Percentiles rank a stretch among this genome's conserved stretches.
Evolutionary conservation across 1,140 invertebrate species (phyloP).

Genomic region (Drosophila bocki): DNA sequence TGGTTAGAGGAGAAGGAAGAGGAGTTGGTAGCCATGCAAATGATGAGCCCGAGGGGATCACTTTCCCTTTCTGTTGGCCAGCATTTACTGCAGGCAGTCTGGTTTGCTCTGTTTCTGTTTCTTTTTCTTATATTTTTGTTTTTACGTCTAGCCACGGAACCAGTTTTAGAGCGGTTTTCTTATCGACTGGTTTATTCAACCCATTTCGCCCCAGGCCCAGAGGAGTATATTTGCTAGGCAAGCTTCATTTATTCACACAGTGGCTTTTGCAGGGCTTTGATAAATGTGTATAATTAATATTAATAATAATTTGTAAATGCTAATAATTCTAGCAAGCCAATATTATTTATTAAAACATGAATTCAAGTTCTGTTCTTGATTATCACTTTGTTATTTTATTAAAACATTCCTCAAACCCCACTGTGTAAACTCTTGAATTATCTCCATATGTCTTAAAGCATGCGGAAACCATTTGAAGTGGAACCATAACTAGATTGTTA

Average conservation of each 20-base stretch:
- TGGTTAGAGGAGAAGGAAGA: neutral
- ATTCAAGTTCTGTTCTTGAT: neutral
- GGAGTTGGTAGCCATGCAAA: constrained; percentile 40
- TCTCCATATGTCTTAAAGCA: constrained; percentile 5
- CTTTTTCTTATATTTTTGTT: constrained; percentile 8
- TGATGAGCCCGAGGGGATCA: constrained; percentile 21
- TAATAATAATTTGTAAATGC: neutral
- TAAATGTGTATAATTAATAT: neutral
- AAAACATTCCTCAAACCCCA: neutral
- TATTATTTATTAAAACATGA: too few species aligned
- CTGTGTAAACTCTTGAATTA: neutral
- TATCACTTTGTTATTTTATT: neutral
- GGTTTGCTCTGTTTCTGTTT: constrained; percentile 19
- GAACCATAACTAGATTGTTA: neutral
- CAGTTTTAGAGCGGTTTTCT: constrained; percentile 45
- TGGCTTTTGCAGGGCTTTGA: neutral
- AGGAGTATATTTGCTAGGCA: constrained; percentile 18
- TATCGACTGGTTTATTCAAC: constrained; percentile 58
- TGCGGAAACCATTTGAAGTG: constrained; percentile 32
- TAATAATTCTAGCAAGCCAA: neutral
- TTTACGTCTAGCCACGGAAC: constrained; percentile 41
- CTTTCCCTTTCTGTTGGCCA: constrained; percentile 62
- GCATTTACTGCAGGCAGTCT: constrained; percentile 29
- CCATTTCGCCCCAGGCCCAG: constrained; percentile 14
- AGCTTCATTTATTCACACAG: neutral